Conservation (phyloP, 2,797 vertebrate species). For the Furcifer pardalis region DNA sequence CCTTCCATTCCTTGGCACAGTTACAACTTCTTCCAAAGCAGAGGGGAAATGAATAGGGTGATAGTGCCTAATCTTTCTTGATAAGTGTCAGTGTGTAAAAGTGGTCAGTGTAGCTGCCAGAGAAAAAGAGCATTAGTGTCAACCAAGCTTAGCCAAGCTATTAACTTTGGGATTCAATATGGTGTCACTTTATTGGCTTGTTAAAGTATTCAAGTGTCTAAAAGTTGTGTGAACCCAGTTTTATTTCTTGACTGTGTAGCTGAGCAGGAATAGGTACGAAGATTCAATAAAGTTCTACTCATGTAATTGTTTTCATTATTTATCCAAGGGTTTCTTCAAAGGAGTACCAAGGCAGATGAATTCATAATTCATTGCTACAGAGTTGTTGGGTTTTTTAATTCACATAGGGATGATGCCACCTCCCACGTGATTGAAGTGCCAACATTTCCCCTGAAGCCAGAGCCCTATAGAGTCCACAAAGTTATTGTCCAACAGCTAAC, state of each 20-base stretch:
- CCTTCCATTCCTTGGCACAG: neutral
- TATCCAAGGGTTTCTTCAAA: too few species aligned
- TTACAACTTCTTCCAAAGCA: neutral
- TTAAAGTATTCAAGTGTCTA: neutral
- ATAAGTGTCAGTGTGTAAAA: constrained; percentile 11
- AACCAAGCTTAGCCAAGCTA: constrained; percentile 12
- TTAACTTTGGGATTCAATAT: constrained; percentile 1
- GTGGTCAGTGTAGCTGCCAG: constrained; percentile 8
- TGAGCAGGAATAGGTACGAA: neutral
- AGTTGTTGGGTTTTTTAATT: too few species aligned
- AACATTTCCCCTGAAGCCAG: too few species aligned
- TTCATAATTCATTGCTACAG: too few species aligned
- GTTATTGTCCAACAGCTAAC: too few species aligned
- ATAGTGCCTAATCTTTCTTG: constrained; percentile 18
- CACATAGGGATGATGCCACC: too few species aligned
- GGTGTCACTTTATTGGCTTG: constrained; percentile 15
- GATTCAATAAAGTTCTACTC: neutral
- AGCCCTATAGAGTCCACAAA: too few species aligned
- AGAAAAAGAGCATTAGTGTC: constrained; percentile 14
- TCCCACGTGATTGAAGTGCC: too few species aligned
- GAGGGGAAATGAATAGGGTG: neutral
- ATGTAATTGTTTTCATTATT: neutral
- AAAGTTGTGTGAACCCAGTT: neutral
- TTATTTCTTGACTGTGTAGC: neutral
- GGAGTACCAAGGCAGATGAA: too few species aligned